phyloP scores from a whole-genome alignment of 2,888 invertebrate species.

The Drosophila austrosaltans region DNA sequence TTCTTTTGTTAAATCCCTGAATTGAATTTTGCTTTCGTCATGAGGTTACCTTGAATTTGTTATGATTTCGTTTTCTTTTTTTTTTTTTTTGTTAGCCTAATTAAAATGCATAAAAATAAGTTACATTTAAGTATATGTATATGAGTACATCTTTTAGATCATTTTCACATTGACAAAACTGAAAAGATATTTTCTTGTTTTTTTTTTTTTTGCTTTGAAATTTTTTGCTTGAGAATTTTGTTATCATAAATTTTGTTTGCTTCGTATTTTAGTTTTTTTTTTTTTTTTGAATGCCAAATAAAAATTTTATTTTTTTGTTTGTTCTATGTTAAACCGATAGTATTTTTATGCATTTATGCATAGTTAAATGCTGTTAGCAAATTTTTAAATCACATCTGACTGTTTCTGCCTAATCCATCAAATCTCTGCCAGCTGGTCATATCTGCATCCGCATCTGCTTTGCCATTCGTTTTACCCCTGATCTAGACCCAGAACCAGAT shows the following conservation, averaged over 20 bases:
- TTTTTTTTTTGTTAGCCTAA: constrained; percentile 64
- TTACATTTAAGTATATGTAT: constrained; percentile 51
- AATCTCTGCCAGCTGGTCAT: constrained; percentile 44
- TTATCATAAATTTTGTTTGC: constrained; percentile 31
- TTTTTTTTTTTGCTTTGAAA: constrained; percentile 33
- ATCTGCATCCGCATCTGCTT: constrained; percentile 15
- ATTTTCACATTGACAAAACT: constrained; percentile 66
- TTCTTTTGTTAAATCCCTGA: constrained; percentile 78
- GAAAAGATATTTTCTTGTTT: constrained; percentile 36
- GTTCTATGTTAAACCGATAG: constrained; percentile 54
- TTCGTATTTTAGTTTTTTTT: constrained; percentile 38
- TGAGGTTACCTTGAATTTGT: constrained; percentile 55
- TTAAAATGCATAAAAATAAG: constrained; percentile 78
- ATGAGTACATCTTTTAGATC: constrained; percentile 71
- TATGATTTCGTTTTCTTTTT: constrained; percentile 29
- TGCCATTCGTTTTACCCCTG: constrained; percentile 11
- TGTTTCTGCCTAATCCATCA: constrained; percentile 65
- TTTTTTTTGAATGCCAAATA: constrained; percentile 43
- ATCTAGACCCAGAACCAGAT: constrained; percentile 10
- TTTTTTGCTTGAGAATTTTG: constrained; percentile 41
- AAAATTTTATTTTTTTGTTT: constrained; percentile 34
- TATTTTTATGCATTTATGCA: constrained; percentile 76
- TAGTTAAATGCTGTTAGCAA: constrained; percentile 80
- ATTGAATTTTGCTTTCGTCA: constrained; percentile 80
- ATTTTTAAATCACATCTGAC: constrained; percentile 79